Evolutionary conservation across 2,888 invertebrate genomes (phyloP), one percentile per base, ranked within the genome.

Genomic region (Brachyptera risi): DNA sequence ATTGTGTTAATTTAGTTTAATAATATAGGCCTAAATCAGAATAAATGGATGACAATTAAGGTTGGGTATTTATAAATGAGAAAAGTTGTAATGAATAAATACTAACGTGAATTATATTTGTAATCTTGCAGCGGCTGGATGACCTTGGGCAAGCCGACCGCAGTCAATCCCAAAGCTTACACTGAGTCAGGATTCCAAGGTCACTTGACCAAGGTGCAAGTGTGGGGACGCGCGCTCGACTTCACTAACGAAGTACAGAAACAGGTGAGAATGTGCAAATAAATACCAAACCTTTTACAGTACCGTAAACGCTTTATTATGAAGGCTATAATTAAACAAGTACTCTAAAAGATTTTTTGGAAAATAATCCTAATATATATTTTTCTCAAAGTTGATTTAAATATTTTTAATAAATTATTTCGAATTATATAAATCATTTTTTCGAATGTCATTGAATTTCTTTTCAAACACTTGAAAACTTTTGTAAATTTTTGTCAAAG

Each of bases 171-270:
- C n/a, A 88, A 88, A 69, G 85, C 86, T 0, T 92, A 92, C 70
- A 88, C 90, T 0, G 93, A 93, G 75, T 80, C 87, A 47, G 95
- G 95, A n/a, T 96, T 96, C 86, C 92, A 93, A 80, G 97, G 97
- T 26, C 92, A 93, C 69, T 78, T 97, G 40, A 95, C 94, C 7
- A 92, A 96, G 75, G 90, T 95, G 31, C 95, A 96, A 78, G 86
- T 96, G 61, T 97, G 96, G 96, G 89, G 88, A 68, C 83, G 93
- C 49, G 91, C 93, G 38, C 79, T 96, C 1, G 95, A 96, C 72
- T 88, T 94, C 17, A 92, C 93, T 3, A 90, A 90, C 63, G 95
- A 95, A 75, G 87, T 96, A 65, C 95, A 96, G 69, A 92, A 92
- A 72, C 94, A 95, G 83, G 94, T 74, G 56, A 61, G 65, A n/a